Evolutionary conservation across 2,888 invertebrate species (phyloP), one percentile per base, ranked within the genome.

Genomic region (Euproctis similis): DNA sequence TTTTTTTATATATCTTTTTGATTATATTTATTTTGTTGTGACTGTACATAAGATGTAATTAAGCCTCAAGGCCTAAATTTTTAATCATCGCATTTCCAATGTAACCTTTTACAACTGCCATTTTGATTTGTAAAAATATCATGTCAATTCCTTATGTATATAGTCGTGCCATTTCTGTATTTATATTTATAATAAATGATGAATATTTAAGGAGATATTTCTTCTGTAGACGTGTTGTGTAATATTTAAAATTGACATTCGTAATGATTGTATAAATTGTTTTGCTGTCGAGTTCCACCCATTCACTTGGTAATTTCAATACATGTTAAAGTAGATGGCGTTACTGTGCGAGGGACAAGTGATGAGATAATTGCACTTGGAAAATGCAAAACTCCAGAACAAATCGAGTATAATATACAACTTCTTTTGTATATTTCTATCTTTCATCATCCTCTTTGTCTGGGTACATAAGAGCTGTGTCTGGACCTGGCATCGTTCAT

Each of bases 81-180:
- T 47, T 43, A 29, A 36, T 42, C 37, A 34, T 42, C 46, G 56
- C 42, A 44, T 34, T 48, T 40, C 31, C n/a, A 39, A 42, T 36
- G 42, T 39, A 50, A 48, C 47, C 35, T 40, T 14, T 50, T 44
- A 52, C 53, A 49, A 48, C 57, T 43, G 50, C 53, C 50, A 53
- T 50, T 49, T 58, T 60, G 36, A 54, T 60, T 64, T 65, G 40
- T 61, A 56, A 59, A 65, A 55, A 53, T 57, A 71, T 65, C 61
- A 72, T 74, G 82, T 84, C 82, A 84, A 82, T 84, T 81, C 69
- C 78, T 62, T 54, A 59, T 82, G 81, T 81, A 81, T 58, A 82
- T 82, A 82, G 65, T 70, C 55, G 82, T 82, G 82, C 82, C 81
- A 82, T 82, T 70, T 57, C 52, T 68, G 61, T 73, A 67, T 61